Evolutionary conservation across 2,113 vertebrate species (phyloP).

Genomic region (Pelobates fuscus): DNA sequence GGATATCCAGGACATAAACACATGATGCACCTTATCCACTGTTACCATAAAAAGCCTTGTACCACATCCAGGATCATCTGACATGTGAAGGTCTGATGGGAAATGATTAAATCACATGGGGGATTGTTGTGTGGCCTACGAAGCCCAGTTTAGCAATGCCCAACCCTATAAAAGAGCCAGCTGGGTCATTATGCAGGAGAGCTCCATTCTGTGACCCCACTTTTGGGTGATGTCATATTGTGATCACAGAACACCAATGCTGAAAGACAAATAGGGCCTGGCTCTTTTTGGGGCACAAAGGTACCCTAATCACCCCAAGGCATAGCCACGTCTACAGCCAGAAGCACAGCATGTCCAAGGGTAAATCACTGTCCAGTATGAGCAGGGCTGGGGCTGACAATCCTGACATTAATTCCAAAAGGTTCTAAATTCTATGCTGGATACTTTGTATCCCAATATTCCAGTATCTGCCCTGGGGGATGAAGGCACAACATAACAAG

Average conservation of each 20-base stretch:
- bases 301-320: neutral
- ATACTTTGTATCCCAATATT: neutral
- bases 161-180: neutral
- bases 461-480: neutral
- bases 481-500: neutral
- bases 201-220: neutral
- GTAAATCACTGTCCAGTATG: neutral
- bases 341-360: neutral
- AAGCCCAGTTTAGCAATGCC: neutral
- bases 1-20: too few species aligned
- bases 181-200: neutral
- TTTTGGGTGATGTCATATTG: neutral
- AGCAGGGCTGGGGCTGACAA: neutral
- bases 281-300: neutral
- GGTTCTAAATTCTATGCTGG: too few species aligned
- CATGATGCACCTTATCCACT: too few species aligned
- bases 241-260: neutral
- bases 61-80: neutral
- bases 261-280: neutral
- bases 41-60: too few species aligned
- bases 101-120: too few species aligned
- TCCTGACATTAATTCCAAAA: neutral
- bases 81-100: neutral
- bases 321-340: constrained; percentile 29
- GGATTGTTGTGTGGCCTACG: neutral